Evolutionary conservation across 2,888 invertebrate species (phyloP).

Genomic region (Octodonta nipae): DNA sequence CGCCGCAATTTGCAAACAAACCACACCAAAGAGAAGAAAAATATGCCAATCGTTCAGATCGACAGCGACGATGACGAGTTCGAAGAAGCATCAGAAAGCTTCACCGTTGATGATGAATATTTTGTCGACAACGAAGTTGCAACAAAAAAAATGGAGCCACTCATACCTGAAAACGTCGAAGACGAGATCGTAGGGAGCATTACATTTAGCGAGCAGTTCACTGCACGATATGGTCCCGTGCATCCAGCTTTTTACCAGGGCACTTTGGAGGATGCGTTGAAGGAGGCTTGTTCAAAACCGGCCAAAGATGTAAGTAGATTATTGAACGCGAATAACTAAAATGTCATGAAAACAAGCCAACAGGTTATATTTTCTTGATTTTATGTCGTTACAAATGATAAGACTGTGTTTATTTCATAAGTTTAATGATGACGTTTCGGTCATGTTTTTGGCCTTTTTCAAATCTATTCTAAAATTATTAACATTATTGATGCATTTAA

Average conservation of each 20-base stretch:
- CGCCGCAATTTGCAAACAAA: slow-evolving; percentile 25
- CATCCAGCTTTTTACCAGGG: slow-evolving; percentile 87
- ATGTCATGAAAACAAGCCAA: too few species aligned
- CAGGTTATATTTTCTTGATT: too few species aligned
- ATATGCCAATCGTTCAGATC: slow-evolving; percentile 43
- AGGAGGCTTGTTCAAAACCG: slow-evolving; percentile 76
- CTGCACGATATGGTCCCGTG: slow-evolving; percentile 69
- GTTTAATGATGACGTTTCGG: too few species aligned
- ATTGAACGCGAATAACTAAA: too few species aligned
- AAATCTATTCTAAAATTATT: too few species aligned
- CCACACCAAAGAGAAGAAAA: slow-evolving; percentile 21
- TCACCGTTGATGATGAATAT: slow-evolving; percentile 76
- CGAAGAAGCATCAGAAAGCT: slow-evolving; percentile 71
- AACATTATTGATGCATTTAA: too few species aligned
- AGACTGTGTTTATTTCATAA: too few species aligned
- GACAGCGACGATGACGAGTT: slow-evolving; percentile 74
- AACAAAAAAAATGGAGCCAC: slow-evolving; percentile 54
- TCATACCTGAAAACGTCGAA: slow-evolving; percentile 74
- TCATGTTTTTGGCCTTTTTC: too few species aligned
- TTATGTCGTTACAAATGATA: too few species aligned
- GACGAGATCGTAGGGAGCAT: slow-evolving; percentile 77
- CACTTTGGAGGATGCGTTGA: slow-evolving; percentile 77
- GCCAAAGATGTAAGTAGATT: slow-evolving; percentile 64
- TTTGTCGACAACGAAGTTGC: slow-evolving; percentile 56
- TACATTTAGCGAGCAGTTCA: slow-evolving; percentile 77